Evolutionary conservation across 1,140 invertebrate genomes (phyloP), one percentile per base, ranked within the genome.

Genomic region (Drosophila busckii): DNA sequence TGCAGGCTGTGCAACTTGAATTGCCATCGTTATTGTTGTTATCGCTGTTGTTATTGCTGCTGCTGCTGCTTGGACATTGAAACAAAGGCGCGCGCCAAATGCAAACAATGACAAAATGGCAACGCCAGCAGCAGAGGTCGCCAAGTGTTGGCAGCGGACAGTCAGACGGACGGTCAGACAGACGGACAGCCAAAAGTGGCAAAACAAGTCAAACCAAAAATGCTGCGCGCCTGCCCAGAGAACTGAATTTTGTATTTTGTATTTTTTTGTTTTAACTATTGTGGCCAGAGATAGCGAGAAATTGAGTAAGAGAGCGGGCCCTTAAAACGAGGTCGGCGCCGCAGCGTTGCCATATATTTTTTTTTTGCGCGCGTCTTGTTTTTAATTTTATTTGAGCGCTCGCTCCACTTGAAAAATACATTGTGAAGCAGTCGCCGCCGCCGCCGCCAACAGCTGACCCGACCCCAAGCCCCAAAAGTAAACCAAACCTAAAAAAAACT

Each of bases 21-120:
- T 55, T 45, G 15, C 42, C 7, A 19, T 16, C 58, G 34, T 37
- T 41, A 25, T 28, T 38, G 37, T 17, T 32, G 7, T 15, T 25
- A n/a, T 17, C 13, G 38, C 15, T 22, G 32, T 29, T 22, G 15
- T 31, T 29, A 13, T 60, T 60, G 25, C 35, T 19, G 29, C 53
- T 31, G 37, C 17, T 59, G 16, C 10, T 40, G 13, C 41, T 6
- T 55, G 49, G 55, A 35, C 58, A 66, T 66, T n/a, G 58, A 75
- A 68, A 67, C 38, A 60, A 50, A 71, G 49, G 54, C 61, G 73
- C 75, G 63, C 63, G 59, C 73, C 75, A 80, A 80, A 80, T 80
- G 73, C 68, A 71, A 80, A 80, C 73, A 80, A 80, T 80, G 73
- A 80, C 75, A 80, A 80, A 80, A 80, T 65, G 73, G 59, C 73